These are phyloP conservation scores for Patella pellucida DNA, from an alignment of 2,888 invertebrate genomes.

Conservation along the genomic window DNA sequence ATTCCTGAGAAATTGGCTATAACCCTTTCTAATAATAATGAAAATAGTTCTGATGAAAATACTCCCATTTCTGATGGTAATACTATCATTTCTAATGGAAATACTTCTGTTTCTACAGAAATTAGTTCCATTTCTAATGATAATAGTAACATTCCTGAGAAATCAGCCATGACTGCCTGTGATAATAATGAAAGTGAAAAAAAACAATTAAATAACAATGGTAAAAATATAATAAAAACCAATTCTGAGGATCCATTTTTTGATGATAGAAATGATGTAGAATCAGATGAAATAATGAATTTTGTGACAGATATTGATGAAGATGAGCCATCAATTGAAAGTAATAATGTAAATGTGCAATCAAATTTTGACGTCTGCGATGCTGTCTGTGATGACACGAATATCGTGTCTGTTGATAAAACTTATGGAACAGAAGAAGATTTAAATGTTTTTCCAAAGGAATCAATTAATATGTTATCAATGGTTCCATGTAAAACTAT, in stretches of 20 bases:
- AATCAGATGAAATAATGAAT: slow-evolving; percentile 35
- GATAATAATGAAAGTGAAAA: background rate
- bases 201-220: background rate
- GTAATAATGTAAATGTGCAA: background rate
- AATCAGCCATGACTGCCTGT: background rate
- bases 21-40: background rate
- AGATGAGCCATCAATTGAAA: slow-evolving; percentile 20
- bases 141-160: background rate
- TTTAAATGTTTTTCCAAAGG: background rate
- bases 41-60: background rate
- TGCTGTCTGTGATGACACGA: background rate
- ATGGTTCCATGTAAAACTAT: background rate
- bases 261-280: background rate
- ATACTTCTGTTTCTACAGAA: background rate
- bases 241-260: background rate
- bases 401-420: background rate
- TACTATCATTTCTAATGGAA: background rate
- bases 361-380: too few relatives aligned
- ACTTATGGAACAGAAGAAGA: background rate
- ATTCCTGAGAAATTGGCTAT: background rate
- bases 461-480: background rate
- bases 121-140: background rate
- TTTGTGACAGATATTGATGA: slow-evolving; percentile 49
- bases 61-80: background rate
- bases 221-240: background rate